Conservation (phyloP, 2,888 invertebrate species). For the Neuroscelio doddi region DNA sequence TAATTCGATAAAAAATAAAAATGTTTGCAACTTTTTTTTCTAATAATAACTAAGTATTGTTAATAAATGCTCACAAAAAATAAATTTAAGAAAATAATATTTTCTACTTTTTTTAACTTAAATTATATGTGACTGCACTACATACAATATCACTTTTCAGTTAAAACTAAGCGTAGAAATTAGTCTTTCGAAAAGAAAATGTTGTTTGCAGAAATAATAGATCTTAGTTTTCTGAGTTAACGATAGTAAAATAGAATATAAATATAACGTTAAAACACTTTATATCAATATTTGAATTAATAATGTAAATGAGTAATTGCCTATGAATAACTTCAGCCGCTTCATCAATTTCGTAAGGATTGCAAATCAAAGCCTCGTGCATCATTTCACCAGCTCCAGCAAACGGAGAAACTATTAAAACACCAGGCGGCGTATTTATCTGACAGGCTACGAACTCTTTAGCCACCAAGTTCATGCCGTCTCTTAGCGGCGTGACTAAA, state of each 20-base stretch:
- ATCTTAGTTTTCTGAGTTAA: no score
- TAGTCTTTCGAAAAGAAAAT: no score
- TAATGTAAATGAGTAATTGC: constrained; percentile 69
- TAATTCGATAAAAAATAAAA: no score
- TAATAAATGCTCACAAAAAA: no score
- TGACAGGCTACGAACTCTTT: constrained; percentile 95
- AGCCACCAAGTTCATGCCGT: constrained; percentile 94
- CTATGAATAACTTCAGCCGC: constrained; percentile 90
- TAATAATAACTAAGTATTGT: no score
- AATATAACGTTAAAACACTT: background rate
- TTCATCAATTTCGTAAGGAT: constrained; percentile 90
- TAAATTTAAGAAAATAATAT: no score
- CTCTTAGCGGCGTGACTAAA: constrained; percentile 88
- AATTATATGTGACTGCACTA: no score
- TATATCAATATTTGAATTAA: background rate
- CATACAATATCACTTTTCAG: no score
- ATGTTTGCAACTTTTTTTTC: no score
- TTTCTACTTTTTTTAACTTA: no score
- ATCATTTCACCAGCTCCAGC: constrained; percentile 95
- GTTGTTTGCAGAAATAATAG: no score
- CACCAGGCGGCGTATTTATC: constrained; percentile 88
- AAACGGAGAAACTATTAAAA: constrained; percentile 90
- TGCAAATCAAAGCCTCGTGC: constrained; percentile 92
- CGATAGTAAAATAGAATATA: constrained; percentile 5
- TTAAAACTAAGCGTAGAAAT: no score